Evolutionary conservation across 2,797 vertebrate genomes (phyloP).

Genomic region (Onychomys leucogaster): DNA sequence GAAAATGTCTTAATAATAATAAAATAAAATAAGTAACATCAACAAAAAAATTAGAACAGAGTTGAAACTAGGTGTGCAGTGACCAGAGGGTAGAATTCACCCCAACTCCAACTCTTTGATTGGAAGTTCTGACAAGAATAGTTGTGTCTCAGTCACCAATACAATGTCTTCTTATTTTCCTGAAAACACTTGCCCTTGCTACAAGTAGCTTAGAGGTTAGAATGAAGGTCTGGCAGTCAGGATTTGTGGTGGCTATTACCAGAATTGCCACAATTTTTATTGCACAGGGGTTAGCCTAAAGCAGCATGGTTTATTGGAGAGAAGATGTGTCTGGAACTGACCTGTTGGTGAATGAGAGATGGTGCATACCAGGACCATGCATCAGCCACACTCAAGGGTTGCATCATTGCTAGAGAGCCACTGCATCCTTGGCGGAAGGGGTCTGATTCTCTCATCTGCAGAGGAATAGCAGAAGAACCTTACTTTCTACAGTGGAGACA

Average conservation of each 20-base stretch:
- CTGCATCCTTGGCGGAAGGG: not conserved
- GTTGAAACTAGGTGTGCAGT: not conserved
- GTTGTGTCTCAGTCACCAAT: not conserved
- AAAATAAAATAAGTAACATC: no score
- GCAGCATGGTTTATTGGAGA: constrained; percentile 56
- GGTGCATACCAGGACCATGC: not conserved
- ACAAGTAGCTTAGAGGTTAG: constrained; percentile 81
- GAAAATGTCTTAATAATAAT: no score
- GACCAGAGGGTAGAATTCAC: not conserved
- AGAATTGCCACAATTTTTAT: constrained; percentile 66
- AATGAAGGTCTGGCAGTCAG: constrained; percentile 75
- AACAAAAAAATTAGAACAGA: constrained; percentile 23
- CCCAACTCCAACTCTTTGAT: not conserved
- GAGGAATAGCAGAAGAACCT: not conserved
- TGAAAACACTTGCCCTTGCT: constrained; percentile 82
- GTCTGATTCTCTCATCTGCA: not conserved
- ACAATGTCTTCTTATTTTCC: constrained; percentile 74
- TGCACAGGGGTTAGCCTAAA: constrained; percentile 48
- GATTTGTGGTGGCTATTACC: constrained; percentile 80
- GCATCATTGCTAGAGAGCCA: accelerated
- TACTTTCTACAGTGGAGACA: not conserved
- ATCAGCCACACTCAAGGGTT: not conserved
- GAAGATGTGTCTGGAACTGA: constrained; percentile 4
- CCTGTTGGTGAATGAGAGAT: constrained; percentile 41
- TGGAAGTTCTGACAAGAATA: constrained; percentile 9